Evolutionary conservation across 2,113 vertebrate genomes (phyloP), one percentile per base, ranked within the genome.

Genomic region (Psittacula cyanocephala): DNA sequence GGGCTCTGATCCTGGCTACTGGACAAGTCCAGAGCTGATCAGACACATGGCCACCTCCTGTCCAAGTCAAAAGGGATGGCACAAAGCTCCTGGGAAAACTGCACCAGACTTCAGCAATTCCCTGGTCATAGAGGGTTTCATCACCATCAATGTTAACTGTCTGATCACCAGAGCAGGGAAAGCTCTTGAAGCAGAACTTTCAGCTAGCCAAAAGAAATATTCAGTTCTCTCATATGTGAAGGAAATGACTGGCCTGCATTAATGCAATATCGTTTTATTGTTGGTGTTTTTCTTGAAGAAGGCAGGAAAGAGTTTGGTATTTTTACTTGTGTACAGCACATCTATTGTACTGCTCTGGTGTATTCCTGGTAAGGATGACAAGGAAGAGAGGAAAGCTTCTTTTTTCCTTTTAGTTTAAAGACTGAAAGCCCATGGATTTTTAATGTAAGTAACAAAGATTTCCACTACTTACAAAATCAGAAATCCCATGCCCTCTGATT

Each of bases 341-440:
- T 5, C 0, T 1, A 5, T 7, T 11, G 8, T 1, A 22, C 27
- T 59, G 62, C 37, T 62, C n/a, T 70, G 67, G 46, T 22, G n/a
- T 6, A 22, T 31, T 37, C 43, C 19, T 28, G 2, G 27, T 10
- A 6, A 35, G 6, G 29, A 2, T 39, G 69, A 27, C 17, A 44
- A 31, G 12, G 8, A 43, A 20, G 37, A 74, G 9, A 10, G 44
- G 3, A 20, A 75, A 39, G 12, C 22, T 5, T 46, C 3, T 6
- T 1, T 64, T 80, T 84, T 39, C 22, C 29, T 57, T 80, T 75
- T 47, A 43, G 50, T 70, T 43, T 49, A 24, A 18, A 49, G 37
- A 15, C 27, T 5, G n/a, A 43, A 63, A 57, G 16, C 22, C 23
- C 28, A 33, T 7, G 22, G 33, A 14, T 55, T 70, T 76, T 44